Conservation (phyloP, 2,797 vertebrate genomes). For the Bovichtus variegatus region DNA sequence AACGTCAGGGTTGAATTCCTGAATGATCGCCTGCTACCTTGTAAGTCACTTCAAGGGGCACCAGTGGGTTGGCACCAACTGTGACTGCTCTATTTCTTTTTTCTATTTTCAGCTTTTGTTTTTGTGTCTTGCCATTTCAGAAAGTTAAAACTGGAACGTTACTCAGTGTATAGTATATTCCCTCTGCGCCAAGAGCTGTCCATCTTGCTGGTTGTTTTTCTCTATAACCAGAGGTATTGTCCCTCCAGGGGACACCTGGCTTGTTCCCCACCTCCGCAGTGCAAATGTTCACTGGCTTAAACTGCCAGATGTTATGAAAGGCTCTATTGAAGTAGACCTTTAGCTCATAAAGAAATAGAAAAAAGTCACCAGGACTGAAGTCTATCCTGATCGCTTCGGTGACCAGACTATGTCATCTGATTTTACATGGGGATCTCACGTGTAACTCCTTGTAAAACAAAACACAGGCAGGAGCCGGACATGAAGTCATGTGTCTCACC, state of each 20-base stretch:
- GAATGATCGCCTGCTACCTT: slow-evolving; percentile 63
- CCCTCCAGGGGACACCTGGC: slow-evolving; percentile 82
- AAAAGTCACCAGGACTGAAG: slow-evolving; percentile 59
- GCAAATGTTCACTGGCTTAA: slow-evolving; percentile 72
- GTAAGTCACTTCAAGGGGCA: slow-evolving; percentile 59
- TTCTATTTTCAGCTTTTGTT: slow-evolving; percentile 37
- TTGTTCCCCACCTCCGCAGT: slow-evolving; percentile 72
- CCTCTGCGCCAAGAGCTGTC: slow-evolving; percentile 67
- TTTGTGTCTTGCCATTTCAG: slow-evolving; percentile 27
- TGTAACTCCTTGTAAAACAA: slow-evolving; percentile 35
- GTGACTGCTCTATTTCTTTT: slow-evolving; percentile 19
- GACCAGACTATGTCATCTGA: slow-evolving; percentile 76
- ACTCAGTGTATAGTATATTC: slow-evolving; percentile 48
- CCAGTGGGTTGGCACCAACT: slow-evolving; percentile 36
- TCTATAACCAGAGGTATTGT: slow-evolving; percentile 76
- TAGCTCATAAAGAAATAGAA: slow-evolving; percentile 66
- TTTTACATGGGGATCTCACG: slow-evolving; percentile 60
- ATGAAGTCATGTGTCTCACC: slow-evolving; percentile 33
- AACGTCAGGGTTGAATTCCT: slow-evolving; percentile 56
- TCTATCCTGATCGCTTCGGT: slow-evolving; percentile 66
- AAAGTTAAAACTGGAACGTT: slow-evolving; percentile 57
- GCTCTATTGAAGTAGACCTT: slow-evolving; percentile 77
- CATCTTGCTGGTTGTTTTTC: slow-evolving; percentile 65
- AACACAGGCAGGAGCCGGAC: slow-evolving; percentile 28
- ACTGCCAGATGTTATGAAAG: slow-evolving; percentile 85